Evolutionary conservation across 2,797 vertebrate genomes (phyloP).

Genomic region (Setipinna tenuifilis): DNA sequence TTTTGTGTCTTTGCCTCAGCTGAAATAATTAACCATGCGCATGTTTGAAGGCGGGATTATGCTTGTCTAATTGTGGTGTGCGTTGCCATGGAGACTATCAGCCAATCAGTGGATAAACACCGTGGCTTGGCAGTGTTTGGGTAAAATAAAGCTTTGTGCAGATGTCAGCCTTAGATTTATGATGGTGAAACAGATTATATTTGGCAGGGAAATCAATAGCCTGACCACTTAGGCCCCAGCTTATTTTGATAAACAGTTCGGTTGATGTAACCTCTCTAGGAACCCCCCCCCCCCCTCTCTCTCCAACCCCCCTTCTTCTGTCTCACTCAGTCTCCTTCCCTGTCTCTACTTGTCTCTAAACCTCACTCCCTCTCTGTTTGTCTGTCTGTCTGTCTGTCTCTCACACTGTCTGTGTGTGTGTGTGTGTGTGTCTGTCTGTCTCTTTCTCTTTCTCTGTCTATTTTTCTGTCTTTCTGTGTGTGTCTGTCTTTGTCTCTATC

Average conservation of each 20-base stretch:
- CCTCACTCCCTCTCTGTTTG: too few relatives aligned
- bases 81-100: slow-evolving; percentile 95
- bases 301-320: not conserved
- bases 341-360: too few relatives aligned
- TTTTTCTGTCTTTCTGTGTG: too few relatives aligned
- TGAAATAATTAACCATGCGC: slow-evolving; percentile 89
- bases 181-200: slow-evolving; percentile 89
- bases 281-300: slow-evolving; percentile 65
- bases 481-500: too few relatives aligned
- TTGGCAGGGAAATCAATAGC: slow-evolving; percentile 88
- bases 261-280: slow-evolving; percentile 82
- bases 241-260: slow-evolving; percentile 86
- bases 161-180: slow-evolving; percentile 94
- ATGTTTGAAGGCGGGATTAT: slow-evolving; percentile 91
- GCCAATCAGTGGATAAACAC: slow-evolving; percentile 88
- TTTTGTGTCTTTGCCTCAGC: slow-evolving; percentile 70
- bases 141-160: slow-evolving; percentile 87
- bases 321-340: too few relatives aligned
- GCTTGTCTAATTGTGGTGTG: slow-evolving; percentile 93
- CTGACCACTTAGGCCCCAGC: slow-evolving; percentile 81
- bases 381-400: too few relatives aligned
- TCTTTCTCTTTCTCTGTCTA: too few relatives aligned
- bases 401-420: too few relatives aligned
- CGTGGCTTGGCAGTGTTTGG: slow-evolving; percentile 89
- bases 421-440: too few relatives aligned